Evolutionary conservation across 2,888 invertebrate species (phyloP), one percentile per base, ranked within the genome.

Genomic region (Heteromyza rotundicornis): DNA sequence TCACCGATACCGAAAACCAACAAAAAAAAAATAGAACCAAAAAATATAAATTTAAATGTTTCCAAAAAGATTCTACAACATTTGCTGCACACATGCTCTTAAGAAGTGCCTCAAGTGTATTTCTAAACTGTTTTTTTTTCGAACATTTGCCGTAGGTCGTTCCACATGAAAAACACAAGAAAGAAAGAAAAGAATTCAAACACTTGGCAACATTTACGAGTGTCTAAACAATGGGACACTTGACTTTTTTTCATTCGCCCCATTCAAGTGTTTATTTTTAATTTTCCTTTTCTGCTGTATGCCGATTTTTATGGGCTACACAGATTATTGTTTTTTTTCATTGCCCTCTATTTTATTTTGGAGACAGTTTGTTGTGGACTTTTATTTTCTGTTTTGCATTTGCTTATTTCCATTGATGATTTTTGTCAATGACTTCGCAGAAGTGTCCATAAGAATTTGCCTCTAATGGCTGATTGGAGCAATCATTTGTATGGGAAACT

Each of bases 81-180:
- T 75, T 77, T 75, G 75, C 68, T 74, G 70, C 63, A 75, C 75
- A 75, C 69, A 76, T 70, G 70, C 62, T 60, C 19, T 3, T 47
- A 12, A 32, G 2, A 47, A 12, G 17, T 40, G 10, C 40, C 40
- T 52, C 24, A 16, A 52, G 52, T 52, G 20, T 19, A 2, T 5
- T 19, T 47, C 17, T 47, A 40, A 14, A 14, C 47, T 47, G 40
- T 19, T 47, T 47, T 47, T 40, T 40, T n/a, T n/a, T 40, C n/a
- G n/a, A n/a, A 47, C 47, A 19, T 47, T 47, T 47, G 47, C 47
- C 7, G 40, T 14, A 40, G 8, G 40, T n/a, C 8, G 40, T 40
- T 3, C 10, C 3, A 40, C n/a, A 40, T 40, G 12, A n/a, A n/a
- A n/a, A 14, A n/a, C 40, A 3, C 5, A 40, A 40, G 40, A 8